Conservation (phyloP, 2,888 invertebrate species). For the Catonia carolina region DNA sequence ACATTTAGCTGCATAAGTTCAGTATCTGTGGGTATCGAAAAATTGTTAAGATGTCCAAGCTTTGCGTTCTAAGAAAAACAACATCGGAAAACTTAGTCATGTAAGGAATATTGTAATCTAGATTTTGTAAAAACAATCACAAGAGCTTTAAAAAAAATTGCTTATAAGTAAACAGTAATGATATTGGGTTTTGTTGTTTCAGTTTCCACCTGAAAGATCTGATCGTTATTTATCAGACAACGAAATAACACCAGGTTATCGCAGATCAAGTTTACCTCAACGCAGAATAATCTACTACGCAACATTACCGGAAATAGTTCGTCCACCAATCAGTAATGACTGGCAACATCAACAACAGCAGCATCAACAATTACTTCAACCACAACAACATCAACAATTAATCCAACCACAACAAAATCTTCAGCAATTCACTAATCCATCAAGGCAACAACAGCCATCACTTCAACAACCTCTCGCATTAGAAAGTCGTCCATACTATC, state of each 20-base stretch:
- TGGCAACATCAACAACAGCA: neutral
- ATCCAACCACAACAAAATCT: neutral
- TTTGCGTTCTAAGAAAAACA: too few species aligned
- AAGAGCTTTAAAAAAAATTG: too few species aligned
- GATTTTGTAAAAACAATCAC: too few species aligned
- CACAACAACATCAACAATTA: neutral
- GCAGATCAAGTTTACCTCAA: neutral
- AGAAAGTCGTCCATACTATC: neutral
- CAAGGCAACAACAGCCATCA: neutral
- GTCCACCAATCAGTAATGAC: neutral
- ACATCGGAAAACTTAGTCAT: too few species aligned
- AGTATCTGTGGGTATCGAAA: too few species aligned
- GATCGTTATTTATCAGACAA: neutral
- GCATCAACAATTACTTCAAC: neutral
- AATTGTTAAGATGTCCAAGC: too few species aligned
- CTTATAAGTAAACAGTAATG: too few species aligned
- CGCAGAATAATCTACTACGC: slow-evolving; percentile 5
- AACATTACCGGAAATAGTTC: slow-evolving; percentile 1
- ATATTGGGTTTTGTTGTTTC: too few species aligned
- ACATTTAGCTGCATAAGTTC: too few species aligned
- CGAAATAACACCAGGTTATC: neutral
- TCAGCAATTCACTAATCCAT: neutral
- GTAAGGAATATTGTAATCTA: too few species aligned
- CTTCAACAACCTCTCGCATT: too few species aligned
- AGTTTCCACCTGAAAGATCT: too few species aligned